Conservation (phyloP, 2,113 vertebrate species). For the Hydropotes inermis region DNA sequence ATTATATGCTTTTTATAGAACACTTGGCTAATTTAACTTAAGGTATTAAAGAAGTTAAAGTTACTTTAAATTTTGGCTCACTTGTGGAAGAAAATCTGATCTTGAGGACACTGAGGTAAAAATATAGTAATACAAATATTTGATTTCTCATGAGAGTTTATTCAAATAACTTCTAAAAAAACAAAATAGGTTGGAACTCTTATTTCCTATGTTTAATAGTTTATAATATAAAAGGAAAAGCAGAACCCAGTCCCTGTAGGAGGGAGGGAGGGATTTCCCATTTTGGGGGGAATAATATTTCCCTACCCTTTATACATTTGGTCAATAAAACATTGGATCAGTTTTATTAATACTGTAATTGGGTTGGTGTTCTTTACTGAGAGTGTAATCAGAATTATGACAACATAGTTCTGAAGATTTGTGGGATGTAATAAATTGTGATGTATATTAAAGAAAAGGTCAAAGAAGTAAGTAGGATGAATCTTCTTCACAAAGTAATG, state of each 20-base stretch:
- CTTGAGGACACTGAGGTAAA: background rate
- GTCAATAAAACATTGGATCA: too few species aligned
- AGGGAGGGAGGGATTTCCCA: background rate
- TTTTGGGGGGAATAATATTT: background rate
- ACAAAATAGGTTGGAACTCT: background rate
- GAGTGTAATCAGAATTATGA: background rate
- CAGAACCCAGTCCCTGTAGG: background rate
- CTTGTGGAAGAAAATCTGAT: too few species aligned
- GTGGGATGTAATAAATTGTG: background rate
- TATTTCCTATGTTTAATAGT: background rate
- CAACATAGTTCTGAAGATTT: background rate
- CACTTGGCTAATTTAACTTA: background rate
- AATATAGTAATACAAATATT: background rate
- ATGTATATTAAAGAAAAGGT: background rate
- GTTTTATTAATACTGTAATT: background rate
- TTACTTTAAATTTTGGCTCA: background rate
- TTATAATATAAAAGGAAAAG: background rate
- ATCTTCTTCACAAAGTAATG: background rate
- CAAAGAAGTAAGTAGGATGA: background rate
- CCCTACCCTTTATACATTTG: background rate
- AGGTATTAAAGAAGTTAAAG: background rate
- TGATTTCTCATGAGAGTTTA: background rate
- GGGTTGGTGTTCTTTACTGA: background rate
- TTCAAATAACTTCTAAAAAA: slow-evolving; percentile 20
- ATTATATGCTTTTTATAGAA: background rate